Evolutionary conservation across 2,113 vertebrate genomes (phyloP), one percentile per base, ranked within the genome.

Genomic region (Bostrychus sinensis): DNA sequence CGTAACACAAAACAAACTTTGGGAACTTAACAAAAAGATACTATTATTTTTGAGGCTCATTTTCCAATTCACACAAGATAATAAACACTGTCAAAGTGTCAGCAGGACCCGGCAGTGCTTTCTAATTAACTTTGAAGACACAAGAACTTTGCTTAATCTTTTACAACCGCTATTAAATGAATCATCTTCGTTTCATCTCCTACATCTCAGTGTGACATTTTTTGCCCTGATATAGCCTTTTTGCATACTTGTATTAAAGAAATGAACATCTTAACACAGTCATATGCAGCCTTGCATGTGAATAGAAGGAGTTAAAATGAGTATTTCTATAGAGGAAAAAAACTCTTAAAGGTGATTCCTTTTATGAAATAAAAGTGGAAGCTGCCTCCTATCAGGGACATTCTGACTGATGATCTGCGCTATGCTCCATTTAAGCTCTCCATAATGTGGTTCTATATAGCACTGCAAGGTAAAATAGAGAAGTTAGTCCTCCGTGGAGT

Each of bases 291-390:
- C 16, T 6, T 7, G 7, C 57, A 28, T 38, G 58, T 23, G 54
- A 22, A 56, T 57, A 75, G 41, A 38, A 30, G 23, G 39, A 22
- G 12, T 23, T 32, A 37, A 43, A 46, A 46, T 41, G 59, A 63
- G 30, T 54, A 36, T 3, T 9, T 6, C 19, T 32, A 39, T 32
- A 25, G 26, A 20, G 54, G 45, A 56, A 55, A 55, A 46, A 12
- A 56, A 48, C 19, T 20, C 63, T 32, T 46, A 25, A 72, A 54
- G 7, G 37, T 10, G 1, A 20, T 51, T 25, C 7, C 22, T 14
- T 50, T 11, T n/a, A 5, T 32, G 26, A 53, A 51, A 51, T 51
- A 58, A 66, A 13, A 3, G 26, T 39, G 43, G 7, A 28, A 4
- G 17, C 1, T 38, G 7, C 12, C 20, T 50, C 25, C 5, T 22